Evolutionary conservation across 92 coral and sea anemone genomes (phyloP).

Genomic region (Montipora capitata): DNA sequence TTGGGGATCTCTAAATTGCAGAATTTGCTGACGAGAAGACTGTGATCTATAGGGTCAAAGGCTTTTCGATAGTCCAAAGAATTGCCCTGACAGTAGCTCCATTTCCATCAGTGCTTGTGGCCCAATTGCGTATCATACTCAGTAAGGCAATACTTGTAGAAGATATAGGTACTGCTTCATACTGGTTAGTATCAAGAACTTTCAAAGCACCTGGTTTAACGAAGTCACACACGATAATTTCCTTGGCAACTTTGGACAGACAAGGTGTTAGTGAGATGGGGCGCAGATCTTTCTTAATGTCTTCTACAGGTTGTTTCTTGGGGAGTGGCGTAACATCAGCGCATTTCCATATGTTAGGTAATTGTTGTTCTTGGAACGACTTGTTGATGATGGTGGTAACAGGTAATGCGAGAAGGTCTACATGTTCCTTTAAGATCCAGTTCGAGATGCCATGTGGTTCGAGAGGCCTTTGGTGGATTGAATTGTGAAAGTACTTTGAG

Average conservation of each 20-base stretch:
- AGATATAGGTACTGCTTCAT: slow-evolving; percentile 25
- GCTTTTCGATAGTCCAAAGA: neutral
- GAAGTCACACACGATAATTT: neutral
- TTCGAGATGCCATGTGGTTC: too few relatives aligned
- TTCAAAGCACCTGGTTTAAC: slow-evolving; percentile 30
- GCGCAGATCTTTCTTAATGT: slow-evolving; percentile 30
- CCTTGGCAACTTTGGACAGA: slow-evolving; percentile 34
- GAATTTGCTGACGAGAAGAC: neutral
- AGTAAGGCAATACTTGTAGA: slow-evolving; percentile 28
- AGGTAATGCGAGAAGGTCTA: slow-evolving; percentile 3
- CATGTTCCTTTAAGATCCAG: slow-evolving; percentile 9
- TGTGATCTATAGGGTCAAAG: too few relatives aligned
- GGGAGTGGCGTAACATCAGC: slow-evolving; percentile 2
- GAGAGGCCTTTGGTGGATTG: neutral
- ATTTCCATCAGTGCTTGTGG: slow-evolving; percentile 18
- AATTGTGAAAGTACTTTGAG: too few relatives aligned
- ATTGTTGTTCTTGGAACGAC: slow-evolving; percentile 22
- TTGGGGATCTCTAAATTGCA: too few relatives aligned
- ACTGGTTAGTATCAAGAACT: slow-evolving; percentile 42
- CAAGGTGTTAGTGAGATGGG: slow-evolving; percentile 25
- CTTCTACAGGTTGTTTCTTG: slow-evolving; percentile 15
- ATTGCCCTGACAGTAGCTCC: slow-evolving; percentile 22
- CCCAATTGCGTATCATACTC: neutral
- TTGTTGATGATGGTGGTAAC: slow-evolving; percentile 14
- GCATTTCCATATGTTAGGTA: slow-evolving; percentile 13